phyloP scores from a whole-genome alignment of 2,797 vertebrate genomes.

The Nyctalus aviator region DNA sequence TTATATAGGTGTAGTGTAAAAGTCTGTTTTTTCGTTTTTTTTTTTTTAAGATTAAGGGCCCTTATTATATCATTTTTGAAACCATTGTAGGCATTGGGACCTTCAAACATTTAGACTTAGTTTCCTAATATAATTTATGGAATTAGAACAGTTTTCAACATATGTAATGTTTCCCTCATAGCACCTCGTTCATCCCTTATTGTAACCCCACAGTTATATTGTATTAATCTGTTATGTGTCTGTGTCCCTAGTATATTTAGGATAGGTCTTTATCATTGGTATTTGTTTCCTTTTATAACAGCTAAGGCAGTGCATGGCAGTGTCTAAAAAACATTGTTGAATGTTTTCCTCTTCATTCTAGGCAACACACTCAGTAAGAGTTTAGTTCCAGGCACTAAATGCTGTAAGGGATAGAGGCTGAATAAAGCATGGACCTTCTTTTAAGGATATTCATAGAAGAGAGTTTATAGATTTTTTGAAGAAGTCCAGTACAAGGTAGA shows the following conservation, averaged over 20 bases:
- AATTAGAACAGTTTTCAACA: background rate
- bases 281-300: conserved; percentile 22
- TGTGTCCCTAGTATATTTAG: background rate
- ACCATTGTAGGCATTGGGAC: background rate
- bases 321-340: background rate
- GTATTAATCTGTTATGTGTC: background rate
- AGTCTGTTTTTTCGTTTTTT: background rate
- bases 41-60: background rate
- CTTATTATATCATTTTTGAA: background rate
- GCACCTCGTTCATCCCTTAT: background rate
- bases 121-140: background rate
- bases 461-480: background rate
- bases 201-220: background rate
- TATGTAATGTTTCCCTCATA: background rate
- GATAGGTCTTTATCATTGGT: background rate
- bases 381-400: background rate
- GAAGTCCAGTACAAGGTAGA: background rate
- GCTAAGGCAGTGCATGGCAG: background rate
- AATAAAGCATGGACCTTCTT: background rate
- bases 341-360: background rate
- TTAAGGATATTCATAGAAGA: background rate
- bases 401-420: background rate
- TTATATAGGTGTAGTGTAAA: background rate
- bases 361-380: background rate
- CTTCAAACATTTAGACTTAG: conserved; percentile 4